Conservation (phyloP, 1,140 invertebrate genomes). For the Anastrepha obliqua region DNA sequence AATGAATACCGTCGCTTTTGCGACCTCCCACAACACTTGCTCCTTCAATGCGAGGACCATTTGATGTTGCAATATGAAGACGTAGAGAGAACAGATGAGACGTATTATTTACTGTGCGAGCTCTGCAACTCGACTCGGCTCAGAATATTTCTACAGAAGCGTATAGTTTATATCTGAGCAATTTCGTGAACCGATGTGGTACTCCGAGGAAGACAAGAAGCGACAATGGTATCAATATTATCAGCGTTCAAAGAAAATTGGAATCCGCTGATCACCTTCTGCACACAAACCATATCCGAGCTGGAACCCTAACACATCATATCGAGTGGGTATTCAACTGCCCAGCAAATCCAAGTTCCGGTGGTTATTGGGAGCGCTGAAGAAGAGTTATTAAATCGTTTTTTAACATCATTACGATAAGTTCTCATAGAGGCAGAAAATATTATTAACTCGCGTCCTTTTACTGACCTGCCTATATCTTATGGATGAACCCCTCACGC, state of each 20-base stretch:
- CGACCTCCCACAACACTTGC: too few relatives aligned
- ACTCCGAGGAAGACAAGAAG: slow-evolving; percentile 62
- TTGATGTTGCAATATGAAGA: too few relatives aligned
- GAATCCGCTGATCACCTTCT: slow-evolving; percentile 6
- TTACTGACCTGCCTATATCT: slow-evolving; percentile 65
- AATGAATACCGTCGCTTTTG: too few relatives aligned
- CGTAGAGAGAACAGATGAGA: too few relatives aligned
- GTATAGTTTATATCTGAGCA: slow-evolving; percentile 56
- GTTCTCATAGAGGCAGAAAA: slow-evolving; percentile 64
- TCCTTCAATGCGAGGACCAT: too few relatives aligned
- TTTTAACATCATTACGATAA: slow-evolving; percentile 36
- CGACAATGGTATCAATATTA: slow-evolving; percentile 73
- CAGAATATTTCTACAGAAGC: slow-evolving; percentile 53
- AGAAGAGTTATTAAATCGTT: neutral
- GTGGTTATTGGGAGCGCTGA: slow-evolving; percentile 63
- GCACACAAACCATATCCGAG: neutral
- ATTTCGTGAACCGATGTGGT: slow-evolving; percentile 62
- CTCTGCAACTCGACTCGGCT: slow-evolving; percentile 59
- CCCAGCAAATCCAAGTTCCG: slow-evolving; percentile 64
- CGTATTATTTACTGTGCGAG: too few relatives aligned
- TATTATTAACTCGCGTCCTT: slow-evolving; percentile 65
- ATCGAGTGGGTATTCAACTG: slow-evolving; percentile 66
- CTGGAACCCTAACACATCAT: neutral
- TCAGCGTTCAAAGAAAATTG: slow-evolving; percentile 64
- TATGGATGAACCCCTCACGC: slow-evolving; percentile 61